Evolutionary conservation across 1,140 invertebrate species (phyloP), one percentile per base, ranked within the genome.

Genomic region (Diabrotica undecimpunctata): DNA sequence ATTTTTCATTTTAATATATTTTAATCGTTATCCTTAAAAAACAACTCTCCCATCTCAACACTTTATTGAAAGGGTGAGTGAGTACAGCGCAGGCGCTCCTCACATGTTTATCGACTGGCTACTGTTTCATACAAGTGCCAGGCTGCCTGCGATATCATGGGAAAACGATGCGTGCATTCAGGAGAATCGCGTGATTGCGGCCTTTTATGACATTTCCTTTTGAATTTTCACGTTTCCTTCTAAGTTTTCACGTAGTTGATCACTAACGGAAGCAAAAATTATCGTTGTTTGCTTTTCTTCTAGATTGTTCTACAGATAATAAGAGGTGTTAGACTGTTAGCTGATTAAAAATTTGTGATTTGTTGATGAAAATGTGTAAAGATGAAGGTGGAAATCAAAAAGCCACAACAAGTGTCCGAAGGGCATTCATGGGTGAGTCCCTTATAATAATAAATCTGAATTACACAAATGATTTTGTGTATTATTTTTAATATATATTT

Each of bases 311-410:
- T 13, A 37, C n/a, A 39, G 53, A 7, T 25, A 11, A 46, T 36
- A 7, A 13, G n/a, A 57, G 35, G 9, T 38, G 51, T 59, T 38
- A 11, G 38, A 41, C 41, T 50, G 36, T 25, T 25, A 13, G 25
- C 56, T 41, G 10, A 38, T 9, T 56, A 52, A 64, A 36, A 5
- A 11, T 14, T 64, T 36, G 7, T 56, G 35, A 5, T 46, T 46
- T 46, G n/a, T 52, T 46, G 58, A 62, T 54, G n/a, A 70, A 69
- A 59, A 74, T 69, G 65, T 50, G 67, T 69, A 66, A 71, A 71
- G 61, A 74, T 74, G 73, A 74, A 74, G 70, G 73, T 72, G 63
- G 46, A 66, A 38, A 52, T 61, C 50, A 71, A 65, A 67, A 67
- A 74, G 59, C 46, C 57, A 65, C 57, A 62, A 60, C 66, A 67